Evolutionary conservation across 2,888 invertebrate species (phyloP).

Genomic region (Polymixis lichenea): DNA sequence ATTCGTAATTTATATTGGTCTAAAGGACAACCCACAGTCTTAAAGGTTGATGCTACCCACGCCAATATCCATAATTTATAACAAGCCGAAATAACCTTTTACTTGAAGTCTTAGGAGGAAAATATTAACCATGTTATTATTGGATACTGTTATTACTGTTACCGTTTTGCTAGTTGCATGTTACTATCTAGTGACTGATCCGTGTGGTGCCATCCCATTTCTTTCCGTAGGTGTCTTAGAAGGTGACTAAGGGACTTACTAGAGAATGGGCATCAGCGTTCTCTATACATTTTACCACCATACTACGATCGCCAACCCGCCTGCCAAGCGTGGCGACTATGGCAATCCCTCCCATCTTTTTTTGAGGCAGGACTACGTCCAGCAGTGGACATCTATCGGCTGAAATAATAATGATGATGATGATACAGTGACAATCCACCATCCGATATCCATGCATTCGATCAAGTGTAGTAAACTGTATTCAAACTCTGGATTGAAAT

Average conservation of each 20-base stretch:
- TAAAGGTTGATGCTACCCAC: background rate
- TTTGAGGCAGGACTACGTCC: too few relatives aligned
- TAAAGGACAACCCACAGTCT: background rate
- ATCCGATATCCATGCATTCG: too few relatives aligned
- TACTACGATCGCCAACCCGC: too few relatives aligned
- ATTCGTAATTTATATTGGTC: constrained; percentile 14
- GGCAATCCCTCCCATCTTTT: too few relatives aligned
- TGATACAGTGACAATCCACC: background rate
- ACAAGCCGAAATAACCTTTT: background rate
- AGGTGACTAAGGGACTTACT: too few relatives aligned
- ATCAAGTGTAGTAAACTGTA: background rate
- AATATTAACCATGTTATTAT: background rate
- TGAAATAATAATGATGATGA: too few relatives aligned
- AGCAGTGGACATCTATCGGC: too few relatives aligned
- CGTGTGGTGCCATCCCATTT: too few relatives aligned
- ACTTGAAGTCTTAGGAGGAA: background rate
- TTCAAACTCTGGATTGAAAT: background rate
- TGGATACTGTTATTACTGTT: background rate
- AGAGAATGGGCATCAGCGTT: too few relatives aligned
- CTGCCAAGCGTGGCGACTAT: too few relatives aligned
- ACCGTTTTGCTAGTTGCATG: background rate
- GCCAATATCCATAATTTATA: background rate
- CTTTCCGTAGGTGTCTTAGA: too few relatives aligned
- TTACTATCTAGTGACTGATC: background rate
- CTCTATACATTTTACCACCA: too few relatives aligned